Evolutionary conservation across 2,888 invertebrate species (phyloP).

Genomic region (Didymodactylos carnosus): DNA sequence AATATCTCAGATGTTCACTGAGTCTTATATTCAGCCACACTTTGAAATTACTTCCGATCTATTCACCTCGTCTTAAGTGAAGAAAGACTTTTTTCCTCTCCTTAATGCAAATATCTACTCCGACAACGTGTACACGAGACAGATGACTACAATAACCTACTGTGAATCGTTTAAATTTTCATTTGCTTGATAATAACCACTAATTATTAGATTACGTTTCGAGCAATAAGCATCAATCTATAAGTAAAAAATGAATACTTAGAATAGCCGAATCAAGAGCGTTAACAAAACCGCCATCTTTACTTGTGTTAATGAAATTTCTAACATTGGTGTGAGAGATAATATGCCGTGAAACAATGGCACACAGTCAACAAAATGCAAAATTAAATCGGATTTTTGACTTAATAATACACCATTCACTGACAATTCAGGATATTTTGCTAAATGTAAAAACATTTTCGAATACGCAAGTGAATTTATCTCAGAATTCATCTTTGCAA

Average conservation of each 20-base stretch:
- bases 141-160: too few species aligned
- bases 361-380: constrained; percentile 55
- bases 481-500: too few species aligned
- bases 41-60: too few species aligned
- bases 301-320: constrained; percentile 76
- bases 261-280: too few species aligned
- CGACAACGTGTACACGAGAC: too few species aligned
- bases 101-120: too few species aligned
- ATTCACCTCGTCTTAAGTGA: too few species aligned
- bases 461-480: constrained; percentile 49
- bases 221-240: constrained; percentile 67
- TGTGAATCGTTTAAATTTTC: constrained; percentile 37
- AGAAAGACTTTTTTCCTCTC: too few species aligned
- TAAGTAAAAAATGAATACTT: constrained; percentile 17
- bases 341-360: constrained; percentile 78
- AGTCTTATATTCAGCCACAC: too few species aligned
- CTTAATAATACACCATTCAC: constrained; percentile 74
- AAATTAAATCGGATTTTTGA: constrained; percentile 32
- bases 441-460: constrained; percentile 76
- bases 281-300: too few species aligned
- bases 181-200: constrained; percentile 82
- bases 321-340: constrained; percentile 76
- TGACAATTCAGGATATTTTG: constrained; percentile 82
- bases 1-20: too few species aligned
- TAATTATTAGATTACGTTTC: constrained; percentile 50